Percentiles rank a stretch among this genome's conserved stretches.
These are phyloP conservation scores for Dendrocincla tyrannina DNA, from an alignment of 2,797 vertebrate genomes.

Conservation along the genomic window DNA sequence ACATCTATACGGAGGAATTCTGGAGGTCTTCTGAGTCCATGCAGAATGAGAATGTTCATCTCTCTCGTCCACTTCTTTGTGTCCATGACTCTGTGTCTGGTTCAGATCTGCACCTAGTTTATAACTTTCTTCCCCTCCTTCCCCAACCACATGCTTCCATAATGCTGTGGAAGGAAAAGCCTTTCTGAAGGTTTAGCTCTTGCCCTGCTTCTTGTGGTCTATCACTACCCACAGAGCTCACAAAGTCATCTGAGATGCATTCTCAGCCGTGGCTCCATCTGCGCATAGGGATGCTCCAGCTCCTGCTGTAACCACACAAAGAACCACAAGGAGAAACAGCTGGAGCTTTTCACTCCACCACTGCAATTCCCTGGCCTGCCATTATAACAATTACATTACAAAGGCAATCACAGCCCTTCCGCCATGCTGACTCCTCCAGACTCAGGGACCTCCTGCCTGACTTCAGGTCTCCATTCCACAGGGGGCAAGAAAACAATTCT, in stretches of 20 bases:
- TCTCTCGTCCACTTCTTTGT: not conserved
- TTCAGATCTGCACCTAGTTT: not conserved
- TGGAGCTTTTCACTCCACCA: slow-evolving; percentile 28
- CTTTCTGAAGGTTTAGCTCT: not conserved
- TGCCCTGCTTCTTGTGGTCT: not conserved
- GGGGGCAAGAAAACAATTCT: slow-evolving; percentile 31
- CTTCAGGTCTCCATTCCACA: not conserved
- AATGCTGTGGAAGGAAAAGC: not conserved
- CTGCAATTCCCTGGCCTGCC: slow-evolving; percentile 39
- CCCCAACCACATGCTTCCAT: not conserved
- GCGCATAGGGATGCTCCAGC: not conserved
- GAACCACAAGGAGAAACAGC: slow-evolving; percentile 41
- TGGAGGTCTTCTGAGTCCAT: not conserved
- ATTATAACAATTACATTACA: slow-evolving; percentile 55
- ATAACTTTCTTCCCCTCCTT: not conserved
- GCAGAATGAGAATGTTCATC: not conserved
- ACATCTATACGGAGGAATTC: not conserved
- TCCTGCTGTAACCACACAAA: slow-evolving; percentile 37
- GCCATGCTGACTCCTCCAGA: not conserved
- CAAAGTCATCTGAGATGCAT: not conserved
- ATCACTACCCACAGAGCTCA: not conserved
- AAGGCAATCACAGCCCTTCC: slow-evolving; percentile 15
- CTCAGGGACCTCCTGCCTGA: not conserved
- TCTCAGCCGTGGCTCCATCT: not conserved
- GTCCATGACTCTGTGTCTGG: not conserved